Evolutionary conservation across 2,797 vertebrate species (phyloP).

Genomic region (Leptodactylus fallax): DNA sequence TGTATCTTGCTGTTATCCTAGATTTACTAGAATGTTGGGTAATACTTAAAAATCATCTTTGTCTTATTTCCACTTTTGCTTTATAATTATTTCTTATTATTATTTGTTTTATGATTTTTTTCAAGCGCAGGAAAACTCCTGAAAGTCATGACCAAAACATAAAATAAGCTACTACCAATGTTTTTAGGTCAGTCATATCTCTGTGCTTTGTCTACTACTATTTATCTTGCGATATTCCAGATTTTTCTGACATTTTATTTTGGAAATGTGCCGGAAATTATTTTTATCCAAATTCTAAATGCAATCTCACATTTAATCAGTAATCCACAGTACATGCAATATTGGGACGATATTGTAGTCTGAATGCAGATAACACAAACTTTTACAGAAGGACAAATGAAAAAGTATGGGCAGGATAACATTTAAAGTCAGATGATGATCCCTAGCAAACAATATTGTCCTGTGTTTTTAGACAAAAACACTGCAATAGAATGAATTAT

Average conservation of each 20-base stretch:
- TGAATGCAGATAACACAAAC: too few species aligned
- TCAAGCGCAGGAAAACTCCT: too few species aligned
- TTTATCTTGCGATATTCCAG: background rate
- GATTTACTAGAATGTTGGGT: too few species aligned
- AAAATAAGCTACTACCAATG: background rate
- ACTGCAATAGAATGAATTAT: background rate
- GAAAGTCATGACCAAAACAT: background rate
- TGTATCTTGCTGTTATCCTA: too few species aligned
- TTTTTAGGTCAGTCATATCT: background rate
- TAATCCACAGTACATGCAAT: too few species aligned
- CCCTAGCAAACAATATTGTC: background rate
- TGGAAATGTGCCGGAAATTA: too few species aligned
- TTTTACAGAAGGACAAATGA: too few species aligned
- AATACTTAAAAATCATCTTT: background rate
- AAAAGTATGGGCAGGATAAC: background rate
- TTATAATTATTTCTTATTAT: background rate
- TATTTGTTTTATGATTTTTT: too few species aligned
- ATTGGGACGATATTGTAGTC: too few species aligned
- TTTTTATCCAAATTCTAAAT: too few species aligned
- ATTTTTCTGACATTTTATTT: background rate
- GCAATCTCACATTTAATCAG: too few species aligned
- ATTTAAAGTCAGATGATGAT: background rate
- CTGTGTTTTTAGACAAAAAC: background rate
- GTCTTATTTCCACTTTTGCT: background rate
- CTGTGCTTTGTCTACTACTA: background rate